phyloP scores from a whole-genome alignment of 2,113 vertebrate genomes.

The Rhinolophus ferrumequinum region DNA sequence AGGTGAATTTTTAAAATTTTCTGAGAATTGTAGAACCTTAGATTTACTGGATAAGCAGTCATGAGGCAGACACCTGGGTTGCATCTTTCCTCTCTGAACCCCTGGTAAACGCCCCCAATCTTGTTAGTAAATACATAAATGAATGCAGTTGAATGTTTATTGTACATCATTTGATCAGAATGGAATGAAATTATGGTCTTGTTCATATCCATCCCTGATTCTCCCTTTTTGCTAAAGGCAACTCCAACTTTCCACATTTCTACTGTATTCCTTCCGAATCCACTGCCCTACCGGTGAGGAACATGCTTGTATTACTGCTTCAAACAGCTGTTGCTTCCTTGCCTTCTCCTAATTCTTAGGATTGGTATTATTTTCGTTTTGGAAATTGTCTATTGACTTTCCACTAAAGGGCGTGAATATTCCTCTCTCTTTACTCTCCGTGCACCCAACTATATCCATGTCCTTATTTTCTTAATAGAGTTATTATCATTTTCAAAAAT shows the following conservation, averaged over 20 bases:
- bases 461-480: background rate
- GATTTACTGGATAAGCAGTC: background rate
- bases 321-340: too few relatives aligned
- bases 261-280: background rate
- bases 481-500: background rate
- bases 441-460: background rate
- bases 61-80: background rate
- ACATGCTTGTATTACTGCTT: background rate
- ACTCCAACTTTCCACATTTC: background rate
- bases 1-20: background rate
- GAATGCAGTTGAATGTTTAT: background rate
- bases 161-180: background rate
- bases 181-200: background rate
- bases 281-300: background rate
- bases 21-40: background rate
- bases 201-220: background rate
- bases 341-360: background rate
- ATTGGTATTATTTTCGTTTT: background rate
- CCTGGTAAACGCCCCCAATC: background rate
- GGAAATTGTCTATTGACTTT: background rate
- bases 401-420: background rate
- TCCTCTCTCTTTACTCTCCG: background rate
- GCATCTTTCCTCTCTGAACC: background rate
- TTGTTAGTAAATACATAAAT: background rate
- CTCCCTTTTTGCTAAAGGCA: background rate